A percentile compares a stretch with the other conserved stretches of the same genome.
Conservation (phyloP, 2,797 vertebrate species). For the Synanceia verrucosa region DNA sequence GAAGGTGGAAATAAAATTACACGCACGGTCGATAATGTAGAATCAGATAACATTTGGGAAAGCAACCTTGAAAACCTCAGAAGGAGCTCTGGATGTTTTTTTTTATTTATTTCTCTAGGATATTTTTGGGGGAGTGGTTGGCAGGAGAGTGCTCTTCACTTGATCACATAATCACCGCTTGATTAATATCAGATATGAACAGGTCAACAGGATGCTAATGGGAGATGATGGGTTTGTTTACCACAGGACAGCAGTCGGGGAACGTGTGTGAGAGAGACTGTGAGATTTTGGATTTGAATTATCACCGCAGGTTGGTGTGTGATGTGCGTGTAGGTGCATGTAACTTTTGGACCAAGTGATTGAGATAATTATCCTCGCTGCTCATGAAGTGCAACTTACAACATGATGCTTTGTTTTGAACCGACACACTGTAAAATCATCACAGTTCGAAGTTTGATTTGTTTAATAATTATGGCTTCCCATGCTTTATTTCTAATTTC, state of each 20-base stretch:
- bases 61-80: slow-evolving; percentile 14
- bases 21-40: background rate
- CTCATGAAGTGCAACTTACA: background rate
- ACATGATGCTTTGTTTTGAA: background rate
- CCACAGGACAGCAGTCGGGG: background rate
- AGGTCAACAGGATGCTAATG: slow-evolving; percentile 67
- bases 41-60: slow-evolving; percentile 4
- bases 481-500: background rate
- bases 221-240: slow-evolving; percentile 64
- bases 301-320: background rate
- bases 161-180: slow-evolving; percentile 56
- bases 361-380: slow-evolving; percentile 31
- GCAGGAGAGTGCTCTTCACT: slow-evolving; percentile 22
- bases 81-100: background rate
- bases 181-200: slow-evolving; percentile 60
- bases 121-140: background rate
- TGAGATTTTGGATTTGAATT: background rate
- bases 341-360: slow-evolving; percentile 24
- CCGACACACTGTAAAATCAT: background rate
- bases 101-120: background rate
- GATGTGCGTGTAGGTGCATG: background rate
- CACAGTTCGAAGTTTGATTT: background rate
- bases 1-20: background rate
- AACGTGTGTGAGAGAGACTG: background rate
- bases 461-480: background rate